A percentile compares a stretch with the other conserved stretches of the same genome.
Evolutionary conservation across 2,113 vertebrate genomes (phyloP).

Genomic region (Sinocyclocheilus maitianheensis): DNA sequence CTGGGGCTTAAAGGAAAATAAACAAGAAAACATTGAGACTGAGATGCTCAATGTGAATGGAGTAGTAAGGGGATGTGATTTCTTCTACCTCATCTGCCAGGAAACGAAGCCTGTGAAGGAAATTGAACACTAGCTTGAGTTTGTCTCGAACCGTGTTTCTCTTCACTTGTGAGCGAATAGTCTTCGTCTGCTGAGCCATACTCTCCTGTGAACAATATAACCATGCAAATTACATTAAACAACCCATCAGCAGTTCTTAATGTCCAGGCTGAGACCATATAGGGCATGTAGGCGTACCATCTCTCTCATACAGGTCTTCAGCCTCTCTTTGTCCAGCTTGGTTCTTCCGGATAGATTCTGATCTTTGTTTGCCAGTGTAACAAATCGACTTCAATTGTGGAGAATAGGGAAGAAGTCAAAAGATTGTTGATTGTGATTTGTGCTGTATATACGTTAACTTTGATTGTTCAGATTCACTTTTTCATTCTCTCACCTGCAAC

Average conservation of each 20-base stretch:
- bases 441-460: neutral
- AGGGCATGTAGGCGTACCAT: conserved; percentile 75
- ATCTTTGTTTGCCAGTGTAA: conserved; percentile 89
- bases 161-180: conserved; percentile 89
- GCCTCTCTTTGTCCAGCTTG: conserved; percentile 88
- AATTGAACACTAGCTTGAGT: conserved; percentile 87
- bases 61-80: neutral
- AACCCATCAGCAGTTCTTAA: neutral
- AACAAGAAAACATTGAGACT: neutral
- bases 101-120: conserved; percentile 91
- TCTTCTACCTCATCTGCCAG: conserved; percentile 84
- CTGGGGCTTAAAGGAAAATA: conserved; percentile 80
- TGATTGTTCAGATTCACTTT: neutral
- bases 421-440: neutral
- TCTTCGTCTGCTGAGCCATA: conserved; percentile 88
- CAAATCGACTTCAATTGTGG: conserved; percentile 79
- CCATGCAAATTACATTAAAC: neutral
- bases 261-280: neutral
- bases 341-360: conserved; percentile 85
- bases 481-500: conserved; percentile 79
- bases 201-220: conserved; percentile 76
- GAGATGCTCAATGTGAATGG: neutral
- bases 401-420: conserved; percentile 12
- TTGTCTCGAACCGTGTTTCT: conserved; percentile 91
- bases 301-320: conserved; percentile 91